Evolutionary conservation across 2,113 vertebrate species (phyloP), one percentile per base, ranked within the genome.

Genomic region (Odontophorus gujanensis): DNA sequence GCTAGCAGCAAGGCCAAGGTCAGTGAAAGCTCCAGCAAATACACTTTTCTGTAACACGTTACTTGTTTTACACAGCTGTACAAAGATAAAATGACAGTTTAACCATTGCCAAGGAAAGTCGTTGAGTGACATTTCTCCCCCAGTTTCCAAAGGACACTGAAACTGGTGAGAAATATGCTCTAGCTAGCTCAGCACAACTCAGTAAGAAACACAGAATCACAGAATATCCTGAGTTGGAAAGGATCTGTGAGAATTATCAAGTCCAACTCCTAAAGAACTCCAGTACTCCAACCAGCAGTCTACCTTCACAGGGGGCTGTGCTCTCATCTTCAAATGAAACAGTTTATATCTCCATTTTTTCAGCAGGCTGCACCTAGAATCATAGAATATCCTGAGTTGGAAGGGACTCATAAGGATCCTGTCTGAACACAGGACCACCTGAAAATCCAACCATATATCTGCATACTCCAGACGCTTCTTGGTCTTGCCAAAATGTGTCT

Each of bases 231-330:
- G 26, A 53, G 51, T 53, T 53, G 26, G 26, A 53, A 53, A 53
- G 26, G 15, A 53, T 53, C 26, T 26, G 8, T 53, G 28, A 16
- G 51, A 26, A 53, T 53, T 26, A 51, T 15, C 25, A 28, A 53
- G 51, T 16, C 26, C 51, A 28, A 53, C 51, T 53, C 51, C 51
- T 43, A 55, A 61, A 63, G 13, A 14, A 32, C 7, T 9, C 8
- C 22, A 45, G 11, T 13, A 32, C 7, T 9, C 8, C 22, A 45
- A 9, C 6, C 34, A 72, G 16, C 4, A 48, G 19, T 7, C 30
- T 48, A 4, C 16, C 10, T 17, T 32, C 43, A 69, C 0, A 9
- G 25, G 3, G 4, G 2, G 9, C 7, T 18, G 5, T 59, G 5
- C 38, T 61, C 48, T 7, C 26, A 16, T 6, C n/a, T 82, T 11